phyloP scores from a whole-genome alignment of 2,113 vertebrate genomes.

The Orientallactaga bullata region DNA sequence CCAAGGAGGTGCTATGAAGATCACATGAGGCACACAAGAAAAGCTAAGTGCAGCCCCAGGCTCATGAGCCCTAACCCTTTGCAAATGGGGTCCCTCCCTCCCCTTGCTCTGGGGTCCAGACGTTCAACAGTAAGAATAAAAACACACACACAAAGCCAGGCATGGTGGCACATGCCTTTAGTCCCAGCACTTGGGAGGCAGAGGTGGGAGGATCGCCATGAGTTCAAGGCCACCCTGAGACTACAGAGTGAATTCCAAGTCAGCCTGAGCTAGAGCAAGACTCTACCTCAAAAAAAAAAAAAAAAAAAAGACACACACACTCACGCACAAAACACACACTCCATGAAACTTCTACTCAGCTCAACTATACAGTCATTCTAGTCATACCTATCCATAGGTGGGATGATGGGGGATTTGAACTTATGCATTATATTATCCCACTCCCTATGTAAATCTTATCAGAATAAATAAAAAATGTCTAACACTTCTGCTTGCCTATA shows the following conservation, averaged over 20 bases:
- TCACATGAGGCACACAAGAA: not conserved
- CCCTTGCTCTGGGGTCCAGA: not conserved
- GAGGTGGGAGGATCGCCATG: no score
- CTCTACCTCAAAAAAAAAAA: no score
- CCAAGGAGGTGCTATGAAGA: not conserved
- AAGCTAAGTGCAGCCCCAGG: not conserved
- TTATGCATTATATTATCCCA: not conserved
- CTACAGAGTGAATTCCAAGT: no score
- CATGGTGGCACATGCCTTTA: no score
- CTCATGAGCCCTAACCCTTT: not conserved
- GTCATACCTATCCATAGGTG: not conserved
- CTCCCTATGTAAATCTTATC: not conserved
- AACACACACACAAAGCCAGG: not conserved
- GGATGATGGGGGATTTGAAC: not conserved
- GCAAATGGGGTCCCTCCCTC: not conserved
- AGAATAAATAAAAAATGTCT: constrained; percentile 39
- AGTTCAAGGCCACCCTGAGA: no score
- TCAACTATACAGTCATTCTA: not conserved
- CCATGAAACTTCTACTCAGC: not conserved
- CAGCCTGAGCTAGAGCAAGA: no score
- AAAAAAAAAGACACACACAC: no score
- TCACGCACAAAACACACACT: not conserved
- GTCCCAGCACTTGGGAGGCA: no score
- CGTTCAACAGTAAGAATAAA: not conserved
- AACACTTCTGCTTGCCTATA: not conserved